Conservation (phyloP, 1,140 invertebrate genomes). For the Sogatella furcifera region DNA sequence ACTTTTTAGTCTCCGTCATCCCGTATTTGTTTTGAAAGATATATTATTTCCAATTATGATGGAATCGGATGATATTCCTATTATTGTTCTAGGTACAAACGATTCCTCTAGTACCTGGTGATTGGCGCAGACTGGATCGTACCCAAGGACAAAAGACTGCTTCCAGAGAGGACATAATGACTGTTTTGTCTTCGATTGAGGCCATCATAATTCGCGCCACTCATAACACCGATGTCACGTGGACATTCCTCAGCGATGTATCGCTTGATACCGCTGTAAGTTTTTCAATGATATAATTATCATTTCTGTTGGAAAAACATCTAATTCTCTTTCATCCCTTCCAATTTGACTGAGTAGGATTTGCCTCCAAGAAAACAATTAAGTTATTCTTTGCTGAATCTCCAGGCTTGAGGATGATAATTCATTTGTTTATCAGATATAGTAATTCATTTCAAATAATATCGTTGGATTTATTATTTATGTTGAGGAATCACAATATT, state of each 20-base stretch:
- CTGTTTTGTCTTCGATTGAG: conserved; percentile 62
- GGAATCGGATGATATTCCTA: conserved; percentile 1
- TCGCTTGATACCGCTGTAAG: conserved; percentile 63
- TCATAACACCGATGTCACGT: conserved; percentile 54
- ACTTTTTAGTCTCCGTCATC: too few relatives aligned
- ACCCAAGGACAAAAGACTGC: conserved; percentile 38
- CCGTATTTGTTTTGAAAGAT: background rate
- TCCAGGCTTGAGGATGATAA: too few relatives aligned
- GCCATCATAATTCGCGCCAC: conserved; percentile 78
- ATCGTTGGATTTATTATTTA: too few relatives aligned
- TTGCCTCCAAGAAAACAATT: too few relatives aligned
- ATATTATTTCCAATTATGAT: too few relatives aligned
- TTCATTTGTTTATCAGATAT: too few relatives aligned
- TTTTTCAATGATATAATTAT: background rate
- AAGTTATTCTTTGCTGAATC: too few relatives aligned
- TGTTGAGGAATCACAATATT: too few relatives aligned
- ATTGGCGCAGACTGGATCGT: conserved; percentile 47
- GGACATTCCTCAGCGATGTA: conserved; percentile 65
- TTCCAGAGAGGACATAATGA: conserved; percentile 68
- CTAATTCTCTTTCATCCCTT: too few relatives aligned
- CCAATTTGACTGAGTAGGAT: too few relatives aligned
- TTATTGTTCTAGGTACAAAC: conserved; percentile 8
- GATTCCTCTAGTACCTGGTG: conserved; percentile 7
- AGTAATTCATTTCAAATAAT: too few relatives aligned
- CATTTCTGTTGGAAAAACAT: too few relatives aligned